Conservation (phyloP, 2,888 invertebrate genomes). For the Rhagonycha lutea region DNA sequence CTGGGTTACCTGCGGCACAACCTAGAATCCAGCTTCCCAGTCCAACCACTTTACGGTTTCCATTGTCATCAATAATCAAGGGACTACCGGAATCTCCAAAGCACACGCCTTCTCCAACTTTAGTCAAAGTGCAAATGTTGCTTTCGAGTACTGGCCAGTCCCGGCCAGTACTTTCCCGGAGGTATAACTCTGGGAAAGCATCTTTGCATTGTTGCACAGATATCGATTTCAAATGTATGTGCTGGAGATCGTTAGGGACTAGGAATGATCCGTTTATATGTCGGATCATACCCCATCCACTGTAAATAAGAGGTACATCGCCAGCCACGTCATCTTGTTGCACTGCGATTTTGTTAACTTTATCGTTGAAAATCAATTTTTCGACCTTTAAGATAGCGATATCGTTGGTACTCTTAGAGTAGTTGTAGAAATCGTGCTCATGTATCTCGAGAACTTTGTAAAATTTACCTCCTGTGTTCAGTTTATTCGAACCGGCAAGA, state of each 20-base stretch:
- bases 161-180: no score
- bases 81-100: slow-evolving; percentile 52
- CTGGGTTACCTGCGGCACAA: neutral
- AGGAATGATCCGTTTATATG: no score
- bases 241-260: slow-evolving; percentile 57
- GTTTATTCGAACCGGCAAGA: slow-evolving; percentile 53
- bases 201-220: slow-evolving; percentile 56
- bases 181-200: neutral
- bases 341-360: slow-evolving; percentile 21
- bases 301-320: neutral
- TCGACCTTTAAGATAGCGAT: slow-evolving; percentile 30
- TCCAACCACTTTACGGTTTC: neutral
- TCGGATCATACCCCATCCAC: neutral
- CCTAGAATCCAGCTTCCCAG: neutral
- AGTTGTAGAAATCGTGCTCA: slow-evolving; percentile 55
- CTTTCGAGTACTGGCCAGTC: neutral
- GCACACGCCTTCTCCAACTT: slow-evolving; percentile 64
- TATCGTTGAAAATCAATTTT: slow-evolving; percentile 14
- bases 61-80: neutral
- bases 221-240: slow-evolving; percentile 57
- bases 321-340: slow-evolving; percentile 11
- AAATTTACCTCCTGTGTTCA: slow-evolving; percentile 50
- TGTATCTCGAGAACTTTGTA: slow-evolving; percentile 52
- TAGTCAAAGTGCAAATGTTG: slow-evolving; percentile 62
- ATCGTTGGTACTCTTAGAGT: slow-evolving; percentile 30